Evolutionary conservation across 2,797 vertebrate species (phyloP), one percentile per base, ranked within the genome.

Genomic region (Yasuhikotakia modesta): DNA sequence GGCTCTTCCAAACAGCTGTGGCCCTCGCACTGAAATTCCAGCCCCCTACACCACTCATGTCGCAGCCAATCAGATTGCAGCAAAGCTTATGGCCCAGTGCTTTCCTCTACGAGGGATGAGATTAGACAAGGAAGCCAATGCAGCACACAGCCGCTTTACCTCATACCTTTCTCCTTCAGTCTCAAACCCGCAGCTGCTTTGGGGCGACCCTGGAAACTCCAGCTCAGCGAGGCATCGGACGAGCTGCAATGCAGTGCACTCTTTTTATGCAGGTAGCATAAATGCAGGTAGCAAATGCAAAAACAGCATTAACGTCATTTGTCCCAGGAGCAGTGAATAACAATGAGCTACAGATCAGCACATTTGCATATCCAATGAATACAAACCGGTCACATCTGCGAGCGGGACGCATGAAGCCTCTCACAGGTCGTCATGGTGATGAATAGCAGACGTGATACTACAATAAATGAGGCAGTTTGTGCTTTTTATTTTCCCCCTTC

Each of bases 301-400:
- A 73, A 68, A 71, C 63, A 50, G 27, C 74, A 77, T 50, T 58
- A 64, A 82, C 30, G 24, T 81, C 43, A 61, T 45, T 67, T 53
- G 70, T 74, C 66, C 65, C 78, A 81, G 82, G 61, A 72, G 69
- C 50, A 67, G 70, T 22, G 76, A 82, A 83, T 80, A 83, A 82
- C 74, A 86, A 85, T 83, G 78, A 82, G 81, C 74, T 53, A 19
- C 17, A 46, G 70, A 80, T 74, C 61, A 79, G 76, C 72, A 81
- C 22, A 88, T 82, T 83, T 80, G 76, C 84, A 85, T 86, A 85
- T 79, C 73, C 81, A 81, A 79, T 76, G 79, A 86, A 86, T 76
- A 75, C 80, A 82, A 83, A 75, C 79, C 65, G 86, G 85, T 84
- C 82, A 85, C 85, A 87, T 86, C 86, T 86, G 87, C 74, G 85